These are phyloP conservation scores for Pseudomyrmex cubaensis DNA, from an alignment of 1,140 invertebrate species.

Conservation along the genomic window DNA sequence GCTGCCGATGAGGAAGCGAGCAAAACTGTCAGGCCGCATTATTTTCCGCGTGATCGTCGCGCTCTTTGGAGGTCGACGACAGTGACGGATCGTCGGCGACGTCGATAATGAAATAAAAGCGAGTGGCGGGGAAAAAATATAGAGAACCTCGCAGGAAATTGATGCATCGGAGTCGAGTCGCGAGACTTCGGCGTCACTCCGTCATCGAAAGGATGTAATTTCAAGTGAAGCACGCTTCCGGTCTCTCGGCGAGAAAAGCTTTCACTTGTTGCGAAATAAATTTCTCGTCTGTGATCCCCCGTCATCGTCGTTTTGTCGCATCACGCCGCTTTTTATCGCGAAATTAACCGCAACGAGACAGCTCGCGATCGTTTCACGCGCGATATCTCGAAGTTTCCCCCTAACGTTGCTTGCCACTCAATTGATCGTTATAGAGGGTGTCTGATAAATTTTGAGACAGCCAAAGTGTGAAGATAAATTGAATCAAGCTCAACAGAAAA, in stretches of 20 bases:
- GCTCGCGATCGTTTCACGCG: background rate
- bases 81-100: slow-evolving; percentile 61
- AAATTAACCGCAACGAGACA: slow-evolving; percentile 19
- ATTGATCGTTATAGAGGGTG: no score
- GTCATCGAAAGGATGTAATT: slow-evolving; percentile 47
- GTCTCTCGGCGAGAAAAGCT: slow-evolving; percentile 25
- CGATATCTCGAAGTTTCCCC: background rate
- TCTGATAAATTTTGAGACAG: no score
- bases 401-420: no score
- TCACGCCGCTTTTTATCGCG: slow-evolving; percentile 12
- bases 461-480: no score
- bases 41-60: slow-evolving; percentile 56
- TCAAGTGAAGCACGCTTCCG: slow-evolving; percentile 24
- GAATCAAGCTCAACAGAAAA: no score
- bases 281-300: slow-evolving; percentile 27
- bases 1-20: background rate
- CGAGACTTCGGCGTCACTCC: slow-evolving; percentile 30
- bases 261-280: slow-evolving; percentile 54
- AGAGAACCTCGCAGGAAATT: slow-evolving; percentile 25
- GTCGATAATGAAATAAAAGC: slow-evolving; percentile 68
- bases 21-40: slow-evolving; percentile 32
- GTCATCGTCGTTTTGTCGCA: slow-evolving; percentile 29
- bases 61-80: slow-evolving; percentile 47
- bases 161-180: slow-evolving; percentile 52
- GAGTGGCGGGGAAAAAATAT: slow-evolving; percentile 53